Percentiles rank a stretch among this genome's conserved stretches.
Conservation (phyloP, 2,888 invertebrate species). For the Pinctada fucata region DNA sequence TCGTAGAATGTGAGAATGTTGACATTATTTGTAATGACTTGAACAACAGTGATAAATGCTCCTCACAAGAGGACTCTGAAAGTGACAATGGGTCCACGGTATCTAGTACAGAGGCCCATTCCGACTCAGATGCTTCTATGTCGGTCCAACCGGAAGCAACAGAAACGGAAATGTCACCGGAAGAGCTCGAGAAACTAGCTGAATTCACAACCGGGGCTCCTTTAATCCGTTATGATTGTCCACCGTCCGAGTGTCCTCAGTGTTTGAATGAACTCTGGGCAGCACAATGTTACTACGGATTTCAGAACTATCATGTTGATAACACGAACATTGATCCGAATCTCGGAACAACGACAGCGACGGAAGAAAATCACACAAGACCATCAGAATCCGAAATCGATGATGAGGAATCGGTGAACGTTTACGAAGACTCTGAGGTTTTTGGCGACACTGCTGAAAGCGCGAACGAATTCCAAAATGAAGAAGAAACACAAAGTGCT, state of each 20-base stretch:
- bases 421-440: conserved; percentile 1
- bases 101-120: conserved; percentile 67
- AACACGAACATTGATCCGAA: not conserved
- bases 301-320: conserved; percentile 4
- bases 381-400: not conserved
- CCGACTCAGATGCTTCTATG: conserved; percentile 62
- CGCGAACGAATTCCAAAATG: conserved; percentile 15
- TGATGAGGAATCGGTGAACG: conserved; percentile 28
- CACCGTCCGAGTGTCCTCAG: conserved; percentile 70
- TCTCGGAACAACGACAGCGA: not conserved
- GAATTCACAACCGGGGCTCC: conserved; percentile 71
- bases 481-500: conserved; percentile 9
- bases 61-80: conserved; percentile 57
- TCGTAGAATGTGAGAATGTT: conserved; percentile 71
- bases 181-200: conserved; percentile 68
- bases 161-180: conserved; percentile 56
- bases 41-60: conserved; percentile 58
- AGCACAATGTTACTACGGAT: conserved; percentile 48
- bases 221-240: conserved; percentile 69
- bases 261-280: conserved; percentile 61
- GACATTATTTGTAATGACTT: conserved; percentile 75
- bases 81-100: conserved; percentile 66
- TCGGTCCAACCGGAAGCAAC: conserved; percentile 40
- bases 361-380: conserved; percentile 4
- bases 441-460: not conserved